A percentile compares a stretch with the other conserved stretches of the same genome.
These are phyloP conservation scores for Galaxias olidus DNA, from an alignment of 2,797 vertebrate species.

Conservation along the genomic window DNA sequence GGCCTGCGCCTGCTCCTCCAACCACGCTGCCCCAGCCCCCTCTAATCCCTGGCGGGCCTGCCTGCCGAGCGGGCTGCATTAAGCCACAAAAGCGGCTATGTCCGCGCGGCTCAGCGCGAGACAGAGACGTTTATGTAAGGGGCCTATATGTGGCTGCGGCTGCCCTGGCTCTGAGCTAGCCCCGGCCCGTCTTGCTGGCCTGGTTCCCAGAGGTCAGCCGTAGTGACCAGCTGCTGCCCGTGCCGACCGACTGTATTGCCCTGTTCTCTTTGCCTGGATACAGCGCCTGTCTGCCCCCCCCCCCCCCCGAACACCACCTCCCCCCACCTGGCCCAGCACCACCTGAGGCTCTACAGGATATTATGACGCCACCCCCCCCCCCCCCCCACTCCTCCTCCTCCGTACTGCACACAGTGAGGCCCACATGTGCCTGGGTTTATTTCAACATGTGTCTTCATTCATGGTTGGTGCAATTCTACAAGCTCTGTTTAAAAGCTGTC, in stretches of 20 bases:
- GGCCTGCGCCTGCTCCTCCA: constrained; percentile 25
- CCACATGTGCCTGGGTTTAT: constrained; percentile 53
- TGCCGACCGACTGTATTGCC: constrained; percentile 36
- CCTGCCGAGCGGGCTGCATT: constrained; percentile 47
- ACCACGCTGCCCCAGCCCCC: constrained; percentile 46
- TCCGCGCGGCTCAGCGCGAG: constrained; percentile 16
- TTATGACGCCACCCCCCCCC: constrained; percentile 20
- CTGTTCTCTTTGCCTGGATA: constrained; percentile 15
- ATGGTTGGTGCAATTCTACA: constrained; percentile 52
- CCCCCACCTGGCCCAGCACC: not conserved
- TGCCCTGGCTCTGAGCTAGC: constrained; percentile 25
- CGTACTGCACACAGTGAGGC: constrained; percentile 31
- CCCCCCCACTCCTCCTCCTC: not conserved
- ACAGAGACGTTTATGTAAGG: constrained; percentile 72
- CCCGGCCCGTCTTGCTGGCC: constrained; percentile 10
- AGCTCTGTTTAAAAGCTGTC: constrained; percentile 45
- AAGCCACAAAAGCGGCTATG: constrained; percentile 20
- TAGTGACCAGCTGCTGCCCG: constrained; percentile 55
- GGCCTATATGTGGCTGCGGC: constrained; percentile 59
- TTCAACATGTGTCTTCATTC: constrained; percentile 55
- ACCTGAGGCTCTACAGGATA: constrained; percentile 54
- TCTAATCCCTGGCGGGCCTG: constrained; percentile 50
- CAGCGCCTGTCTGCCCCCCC: constrained; percentile 32
- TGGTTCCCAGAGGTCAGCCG: constrained; percentile 50
- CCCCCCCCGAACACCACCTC: not conserved